phyloP scores from a whole-genome alignment of 2,797 vertebrate species.

The Pangasius larnaudii region DNA sequence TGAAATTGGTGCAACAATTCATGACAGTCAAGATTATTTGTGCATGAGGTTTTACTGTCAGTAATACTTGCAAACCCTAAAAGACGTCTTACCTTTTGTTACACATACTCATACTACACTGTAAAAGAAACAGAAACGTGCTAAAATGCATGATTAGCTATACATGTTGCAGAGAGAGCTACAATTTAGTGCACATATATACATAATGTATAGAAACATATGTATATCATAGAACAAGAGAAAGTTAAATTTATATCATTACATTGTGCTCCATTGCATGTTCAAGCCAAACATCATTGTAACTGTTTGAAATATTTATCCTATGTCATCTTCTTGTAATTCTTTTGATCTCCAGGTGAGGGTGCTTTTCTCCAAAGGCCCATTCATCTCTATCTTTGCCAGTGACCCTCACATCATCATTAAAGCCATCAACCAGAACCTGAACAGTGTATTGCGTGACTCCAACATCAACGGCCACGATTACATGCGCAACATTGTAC shows the following conservation, averaged over 20 bases:
- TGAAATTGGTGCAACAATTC: neutral
- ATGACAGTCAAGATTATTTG: neutral
- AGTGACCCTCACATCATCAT: constrained; percentile 98
- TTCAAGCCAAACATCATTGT: neutral
- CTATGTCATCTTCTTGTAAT: neutral
- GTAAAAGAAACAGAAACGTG: neutral
- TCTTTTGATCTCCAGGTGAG: constrained; percentile 79
- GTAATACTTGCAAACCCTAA: neutral
- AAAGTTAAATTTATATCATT: neutral
- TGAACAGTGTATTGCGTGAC: constrained; percentile 93
- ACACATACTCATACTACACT: neutral
- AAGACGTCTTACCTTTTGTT: neutral
- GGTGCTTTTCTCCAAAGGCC: constrained; percentile 94
- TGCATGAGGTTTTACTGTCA: neutral
- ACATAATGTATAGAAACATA: neutral
- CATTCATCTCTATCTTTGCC: constrained; percentile 96
- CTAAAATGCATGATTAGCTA: neutral
- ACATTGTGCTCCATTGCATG: neutral
- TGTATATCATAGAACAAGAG: neutral
- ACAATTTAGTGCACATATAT: neutral
- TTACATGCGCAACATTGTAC: constrained; percentile 97
- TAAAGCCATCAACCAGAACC: constrained; percentile 98
- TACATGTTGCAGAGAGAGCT: neutral
- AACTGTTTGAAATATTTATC: neutral
- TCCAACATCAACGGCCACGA: constrained; percentile 98